Percentiles rank a stretch among this genome's conserved stretches.
Conservation (phyloP, 92 coral and sea anemone genomes). For the Siderastrea siderea region DNA sequence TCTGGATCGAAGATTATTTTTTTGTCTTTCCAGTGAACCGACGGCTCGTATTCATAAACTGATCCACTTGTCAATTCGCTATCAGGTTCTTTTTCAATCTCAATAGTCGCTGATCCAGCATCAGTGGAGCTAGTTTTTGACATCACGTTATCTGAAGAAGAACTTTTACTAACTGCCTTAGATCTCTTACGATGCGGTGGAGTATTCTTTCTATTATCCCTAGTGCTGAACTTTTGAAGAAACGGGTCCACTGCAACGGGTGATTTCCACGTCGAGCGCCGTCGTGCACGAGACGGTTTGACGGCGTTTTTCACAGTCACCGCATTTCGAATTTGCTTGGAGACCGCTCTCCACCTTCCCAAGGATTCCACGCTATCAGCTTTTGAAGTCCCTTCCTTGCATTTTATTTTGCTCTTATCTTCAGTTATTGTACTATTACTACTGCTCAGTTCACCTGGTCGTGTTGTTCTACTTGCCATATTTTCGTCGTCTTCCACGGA, state of each 20-base stretch:
- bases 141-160: slow-evolving; percentile 23
- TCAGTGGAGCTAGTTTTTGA: not conserved
- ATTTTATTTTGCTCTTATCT: not conserved
- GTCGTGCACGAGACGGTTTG: slow-evolving; percentile 70
- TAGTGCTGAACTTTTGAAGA: slow-evolving; percentile 95
- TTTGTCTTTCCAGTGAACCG: slow-evolving; percentile 45
- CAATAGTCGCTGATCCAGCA: slow-evolving; percentile 25
- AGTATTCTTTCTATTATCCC: slow-evolving; percentile 83
- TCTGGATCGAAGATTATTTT: slow-evolving; percentile 85
- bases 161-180: slow-evolving; percentile 44
- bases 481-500: slow-evolving; percentile 42
- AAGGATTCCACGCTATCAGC: slow-evolving; percentile 27
- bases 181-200: slow-evolving; percentile 72
- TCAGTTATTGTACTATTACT: not conserved
- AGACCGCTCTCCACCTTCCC: slow-evolving; percentile 69
- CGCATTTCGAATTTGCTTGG: slow-evolving; percentile 81
- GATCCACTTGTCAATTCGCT: slow-evolving; percentile 68
- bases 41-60: slow-evolving; percentile 51
- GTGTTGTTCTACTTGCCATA: not conserved
- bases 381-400: slow-evolving; percentile 10
- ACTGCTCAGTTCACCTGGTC: not conserved
- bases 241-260: slow-evolving; percentile 91
- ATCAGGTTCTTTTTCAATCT: slow-evolving; percentile 63
- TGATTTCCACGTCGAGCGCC: slow-evolving; percentile 76
- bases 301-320: slow-evolving; percentile 80